Evolutionary conservation across 2,797 vertebrate genomes (phyloP), one percentile per base, ranked within the genome.

Genomic region (Epinephelus malabaricus): DNA sequence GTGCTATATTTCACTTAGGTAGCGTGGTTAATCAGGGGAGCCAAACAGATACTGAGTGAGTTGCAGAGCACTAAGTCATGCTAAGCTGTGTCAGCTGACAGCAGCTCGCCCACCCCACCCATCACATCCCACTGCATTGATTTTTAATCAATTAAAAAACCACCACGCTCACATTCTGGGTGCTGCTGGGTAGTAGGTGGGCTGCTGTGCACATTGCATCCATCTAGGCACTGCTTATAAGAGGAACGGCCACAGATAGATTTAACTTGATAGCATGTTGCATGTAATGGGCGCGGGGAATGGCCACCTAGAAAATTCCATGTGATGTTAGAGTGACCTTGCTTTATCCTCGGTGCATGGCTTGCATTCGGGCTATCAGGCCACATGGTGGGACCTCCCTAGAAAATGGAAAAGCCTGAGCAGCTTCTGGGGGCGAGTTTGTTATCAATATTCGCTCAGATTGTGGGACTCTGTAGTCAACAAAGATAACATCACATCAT

Each of bases 281-380:
- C 25, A 27, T 34, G 63, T 80, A 82, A 79, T 69, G 14, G 34
- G 30, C 23, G 2, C 66, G 5, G 56, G 51, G 59, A 54, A 54
- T 68, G 55, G 65, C 73, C 46, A 49, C 49, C 78, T 59, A 55
- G 53, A 78, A 71, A 79, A 81, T 84, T 46, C 64, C 40, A 60
- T 66, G 71, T 82, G 78, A 77, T 79, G 66, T 64, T 54, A 21
- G 67, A 59, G 56, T 84, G 87, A 92, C 90, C 87, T 92, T 89
- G 83, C 50, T 59, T 65, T 68, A 65, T 84, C 82, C 84, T 69
- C 75, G 38, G 6, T 69, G 70, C 72, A 81, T 77, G 76, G 60
- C 53, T 75, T 79, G 69, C 61, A 64, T 83, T 60, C 51, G 27
- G 71, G 58, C 87, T 79, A 87, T 87, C 80, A 77, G 79, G 72